These are phyloP conservation scores for Agrochola lychnidis DNA, from an alignment of 2,888 invertebrate genomes.

Conservation along the genomic window DNA sequence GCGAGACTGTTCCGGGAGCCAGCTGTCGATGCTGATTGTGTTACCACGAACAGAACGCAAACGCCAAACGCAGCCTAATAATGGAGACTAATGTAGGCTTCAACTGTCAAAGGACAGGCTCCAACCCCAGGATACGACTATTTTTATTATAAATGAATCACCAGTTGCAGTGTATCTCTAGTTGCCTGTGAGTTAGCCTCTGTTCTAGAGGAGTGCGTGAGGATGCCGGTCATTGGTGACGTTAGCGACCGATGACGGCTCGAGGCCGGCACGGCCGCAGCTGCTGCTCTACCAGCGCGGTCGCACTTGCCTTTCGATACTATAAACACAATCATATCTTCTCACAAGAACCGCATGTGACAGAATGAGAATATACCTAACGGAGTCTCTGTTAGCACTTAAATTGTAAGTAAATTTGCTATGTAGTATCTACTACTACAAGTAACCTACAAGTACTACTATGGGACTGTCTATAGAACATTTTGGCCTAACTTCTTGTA, in stretches of 20 bases:
- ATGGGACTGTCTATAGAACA: neutral
- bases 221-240: neutral
- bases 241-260: neutral
- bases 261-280: neutral
- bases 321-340: neutral
- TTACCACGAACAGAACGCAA: neutral
- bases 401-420: no score
- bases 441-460: neutral
- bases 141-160: neutral
- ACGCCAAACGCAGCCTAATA: neutral
- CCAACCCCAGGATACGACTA: neutral
- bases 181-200: neutral
- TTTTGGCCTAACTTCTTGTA: neutral
- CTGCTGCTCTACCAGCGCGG: neutral
- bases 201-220: neutral
- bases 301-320: neutral
- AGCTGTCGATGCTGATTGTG: slow-evolving; percentile 21
- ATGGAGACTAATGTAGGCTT: neutral
- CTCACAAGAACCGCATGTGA: neutral
- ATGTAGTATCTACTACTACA: neutral
- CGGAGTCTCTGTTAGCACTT: slow-evolving; percentile 7
- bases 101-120: neutral
- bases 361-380: neutral
- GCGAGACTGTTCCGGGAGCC: neutral
- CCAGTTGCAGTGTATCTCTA: neutral